Evolutionary conservation across 2,113 vertebrate genomes (phyloP), one percentile per base, ranked within the genome.

Genomic region (Perca flavescens): DNA sequence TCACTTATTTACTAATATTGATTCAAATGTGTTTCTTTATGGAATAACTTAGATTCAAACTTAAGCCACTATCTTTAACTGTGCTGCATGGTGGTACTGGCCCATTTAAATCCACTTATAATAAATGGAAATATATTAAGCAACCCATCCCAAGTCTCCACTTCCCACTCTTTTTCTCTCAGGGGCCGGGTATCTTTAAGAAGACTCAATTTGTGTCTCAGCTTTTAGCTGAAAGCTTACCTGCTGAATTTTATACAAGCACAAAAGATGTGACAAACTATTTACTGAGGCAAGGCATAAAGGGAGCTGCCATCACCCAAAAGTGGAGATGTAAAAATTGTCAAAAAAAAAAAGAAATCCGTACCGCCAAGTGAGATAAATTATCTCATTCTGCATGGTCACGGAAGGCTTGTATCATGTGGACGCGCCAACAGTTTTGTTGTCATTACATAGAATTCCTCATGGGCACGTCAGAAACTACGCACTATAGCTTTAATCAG

Each of bases 221-320:
- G 82, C 67, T 61, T 86, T 70, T 69, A 73, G 56, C 76, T 76
- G 56, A 86, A 87, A 85, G 80, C 78, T 86, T 66, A 79, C 40
- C 77, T 73, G 77, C 82, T 82, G 52, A 62, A 77, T 88, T 87
- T 89, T 86, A 28, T 79, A 78, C 25, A 22, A 90, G 69, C 54
- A 54, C 36, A 50, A 49, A 79, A 74, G 50, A 82, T 19, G 50
- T 49, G 49, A 74, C 54, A 1, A 40, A 52, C 60, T 71, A 9
- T 62, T 83, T 15, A 56, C 73, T 65, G 22, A 57, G 47, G 74
- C 3, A 43, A 43, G 54, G 62, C 69, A 73, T 36, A 62, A 50
- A 68, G 46, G 10, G 14, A 76, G 65, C 71, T 70, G 58, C 46
- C 40, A n/a, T 86, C 70, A 34, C 50, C 74, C 52, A 61, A 71